Base-by-base conservation (phyloP, 2,113 vertebrate genomes). In the Urocynchramus pylzowi region DNA sequence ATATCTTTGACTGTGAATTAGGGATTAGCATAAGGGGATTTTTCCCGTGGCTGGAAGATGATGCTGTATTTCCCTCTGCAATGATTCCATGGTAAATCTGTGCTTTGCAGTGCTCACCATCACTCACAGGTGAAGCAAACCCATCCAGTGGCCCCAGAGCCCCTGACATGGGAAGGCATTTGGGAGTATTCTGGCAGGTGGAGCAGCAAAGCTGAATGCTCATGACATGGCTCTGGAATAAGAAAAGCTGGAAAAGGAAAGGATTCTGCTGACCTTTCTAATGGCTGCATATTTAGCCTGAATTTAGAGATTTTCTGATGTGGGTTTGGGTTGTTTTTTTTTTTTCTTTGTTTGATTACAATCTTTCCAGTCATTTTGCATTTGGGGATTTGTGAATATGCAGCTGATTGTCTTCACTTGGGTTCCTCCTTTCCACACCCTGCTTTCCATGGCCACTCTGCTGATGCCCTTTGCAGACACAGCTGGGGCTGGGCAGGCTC, bases 111-210 rank as follows among this genome's bases (percentile, higher is more conserved):
- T 44, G 81, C 56, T 90, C 49, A 30, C 74, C 91, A 96, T 4
- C 89, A 91, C 63, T 89, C 65, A 64, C 79, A 88, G 76, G 85
- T 96, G 92, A 95, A 84, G 64, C 68, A 95, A 94, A 86, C 68
- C 42, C 76, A 88, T 49, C 47, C 23, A 0, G 22, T 35, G 81
- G 54, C 52, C 79, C 92, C 49, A 20, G 82, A 92, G 93, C 57
- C 52, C 68, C 68, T 75, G 77, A 68, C 56, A 60, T 33, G 31
- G 56, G 49, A 78, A 90, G 33, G 41, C 56, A 57, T 86, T 84
- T 84, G 90, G 60, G 83, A 89, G 18, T 23, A 15, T 78, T 91
- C 76, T 88, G 92, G 52, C 18, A 4, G 9, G 14, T 93, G 54
- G 82, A 88, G 27, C 42, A 56, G 31, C 44, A 41, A 80, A 84